A percentile compares a stretch with the other conserved stretches of the same genome.
These are phyloP conservation scores for Abrostola tripartita DNA, from an alignment of 2,888 invertebrate genomes.

Conservation along the genomic window DNA sequence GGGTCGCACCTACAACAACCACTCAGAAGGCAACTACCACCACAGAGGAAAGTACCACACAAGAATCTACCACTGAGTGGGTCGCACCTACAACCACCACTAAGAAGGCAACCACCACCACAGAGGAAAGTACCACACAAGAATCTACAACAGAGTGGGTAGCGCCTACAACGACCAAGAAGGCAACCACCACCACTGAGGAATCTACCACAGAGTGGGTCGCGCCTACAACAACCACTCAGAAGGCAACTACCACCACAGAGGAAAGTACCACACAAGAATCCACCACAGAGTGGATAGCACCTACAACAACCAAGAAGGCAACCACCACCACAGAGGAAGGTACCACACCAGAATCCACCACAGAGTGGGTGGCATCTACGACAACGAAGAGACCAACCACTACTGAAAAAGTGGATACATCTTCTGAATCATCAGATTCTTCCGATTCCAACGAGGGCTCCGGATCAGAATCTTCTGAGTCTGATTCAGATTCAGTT, in stretches of 20 bases:
- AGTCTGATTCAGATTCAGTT: slow-evolving; percentile 1
- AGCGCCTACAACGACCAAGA: not conserved
- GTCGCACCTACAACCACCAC: not conserved
- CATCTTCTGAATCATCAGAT: not conserved
- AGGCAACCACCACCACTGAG: not conserved
- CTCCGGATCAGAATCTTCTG: not conserved
- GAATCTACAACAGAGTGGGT: not conserved
- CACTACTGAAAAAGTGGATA: not conserved
- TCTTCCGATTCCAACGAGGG: not conserved
- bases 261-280: not conserved
- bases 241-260: not conserved
- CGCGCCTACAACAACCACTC: not conserved
- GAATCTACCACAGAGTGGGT: not conserved
- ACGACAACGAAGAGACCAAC: not conserved
- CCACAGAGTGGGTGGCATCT: not conserved
- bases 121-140: not conserved
- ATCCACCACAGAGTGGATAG: not conserved
- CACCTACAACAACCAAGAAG: not conserved
- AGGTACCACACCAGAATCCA: not conserved
- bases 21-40: not conserved
- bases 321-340: too few relatives aligned
- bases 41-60: too few relatives aligned
- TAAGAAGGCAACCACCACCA: not conserved
- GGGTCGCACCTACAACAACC: not conserved
- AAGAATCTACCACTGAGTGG: too few relatives aligned